phyloP scores from a whole-genome alignment of 1,140 invertebrate genomes.

The Caenorhabditis latens region DNA sequence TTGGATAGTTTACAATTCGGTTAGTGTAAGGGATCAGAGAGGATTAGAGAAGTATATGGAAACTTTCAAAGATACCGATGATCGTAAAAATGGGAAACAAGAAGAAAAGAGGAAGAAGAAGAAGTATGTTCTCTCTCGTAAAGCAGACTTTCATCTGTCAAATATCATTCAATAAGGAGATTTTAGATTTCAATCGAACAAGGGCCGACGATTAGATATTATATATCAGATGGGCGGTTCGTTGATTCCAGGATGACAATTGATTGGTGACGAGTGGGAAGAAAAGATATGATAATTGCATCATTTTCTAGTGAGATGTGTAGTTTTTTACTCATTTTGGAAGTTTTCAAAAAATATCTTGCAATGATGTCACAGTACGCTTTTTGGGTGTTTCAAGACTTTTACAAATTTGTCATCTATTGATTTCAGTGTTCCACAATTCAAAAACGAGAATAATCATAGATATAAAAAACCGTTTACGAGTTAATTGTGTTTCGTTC shows the following conservation, averaged over 20 bases:
- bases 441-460: no score
- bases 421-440: no score
- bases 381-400: no score
- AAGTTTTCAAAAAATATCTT: no score
- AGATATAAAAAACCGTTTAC: no score
- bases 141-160: constrained; percentile 39
- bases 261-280: neutral
- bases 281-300: neutral
- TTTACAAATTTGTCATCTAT: no score
- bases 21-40: neutral
- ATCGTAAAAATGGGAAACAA: constrained; percentile 33
- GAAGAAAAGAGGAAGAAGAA: neutral
- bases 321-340: no score
- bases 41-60: neutral
- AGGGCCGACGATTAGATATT: constrained; percentile 7
- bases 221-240: neutral
- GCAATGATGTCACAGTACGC: no score
- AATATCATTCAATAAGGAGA: neutral
- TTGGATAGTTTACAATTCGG: constrained; percentile 11
- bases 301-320: no score
- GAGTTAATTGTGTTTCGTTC: no score
- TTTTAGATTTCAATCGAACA: neutral
- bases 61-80: constrained; percentile 6
- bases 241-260: neutral
- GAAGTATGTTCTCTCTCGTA: neutral